Base-by-base conservation (phyloP, 2,113 vertebrate genomes). In the Damaliscus lunatus region DNA sequence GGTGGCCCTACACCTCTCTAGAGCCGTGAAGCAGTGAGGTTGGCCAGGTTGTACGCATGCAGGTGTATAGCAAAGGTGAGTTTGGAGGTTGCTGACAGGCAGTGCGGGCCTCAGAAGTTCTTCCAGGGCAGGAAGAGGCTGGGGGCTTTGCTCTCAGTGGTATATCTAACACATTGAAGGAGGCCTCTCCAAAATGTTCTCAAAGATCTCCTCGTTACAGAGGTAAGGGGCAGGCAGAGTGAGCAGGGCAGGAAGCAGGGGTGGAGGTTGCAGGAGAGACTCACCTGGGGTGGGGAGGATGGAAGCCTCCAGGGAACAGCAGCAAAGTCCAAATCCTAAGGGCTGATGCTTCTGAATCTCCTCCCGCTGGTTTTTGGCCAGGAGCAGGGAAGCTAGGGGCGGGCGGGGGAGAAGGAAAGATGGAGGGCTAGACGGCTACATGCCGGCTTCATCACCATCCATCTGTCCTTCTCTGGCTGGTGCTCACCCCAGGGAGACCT, bases 21-120 rank as follows among this genome's bases (percentile, higher is more conserved):
- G 43, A 21, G 7, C 21, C 1, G 3, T 19, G 48, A 36, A 21
- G 13, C 27, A 3, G 48, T 43, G 16, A 40, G 55, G 2, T 1
- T 27, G 17, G 3, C 31, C 33, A 36, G 31, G 40, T 3, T n/a
- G 16, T 1, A 1, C 0, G 4, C 64, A 1, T 1, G 16, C 8
- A 23, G 27, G 64, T 12, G 4, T 57, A 16, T 7, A 40, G 33
- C 17, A 15, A 36, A 48, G 33, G 17, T 8, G 29, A 8, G 6
- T 46, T 23, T 33, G 53, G 52, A 15, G 52, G 21, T 10, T 2
- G 15, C 43, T 87, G 3, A 8, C 15, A 48, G 59, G 9, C 33
- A 40, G 31, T n/a, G 64, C 1, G 52, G 36, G 16, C 1, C n/a
- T 57, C 81, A 48, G 25, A 48, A 46, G 3, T 21, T 59, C 33